Percentiles rank a stretch among this genome's conserved stretches.
Conservation (phyloP, 2,113 vertebrate genomes). For the Elephantulus edwardii region DNA sequence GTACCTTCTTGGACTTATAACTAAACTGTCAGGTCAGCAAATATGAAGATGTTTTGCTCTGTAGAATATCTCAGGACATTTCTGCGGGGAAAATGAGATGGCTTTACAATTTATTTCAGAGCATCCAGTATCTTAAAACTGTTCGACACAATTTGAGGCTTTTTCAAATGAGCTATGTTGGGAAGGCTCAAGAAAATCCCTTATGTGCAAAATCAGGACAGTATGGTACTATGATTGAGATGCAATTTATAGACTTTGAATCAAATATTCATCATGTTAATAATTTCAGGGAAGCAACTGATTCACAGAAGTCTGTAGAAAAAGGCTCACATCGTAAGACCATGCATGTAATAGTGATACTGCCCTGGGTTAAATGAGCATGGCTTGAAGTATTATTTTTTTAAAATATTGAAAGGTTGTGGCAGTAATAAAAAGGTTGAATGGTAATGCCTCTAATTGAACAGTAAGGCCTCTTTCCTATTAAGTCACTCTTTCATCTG, state of each 20-base stretch:
- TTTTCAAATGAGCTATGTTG: constrained; percentile 48
- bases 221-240: constrained; percentile 61
- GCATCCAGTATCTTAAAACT: constrained; percentile 67
- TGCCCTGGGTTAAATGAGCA: constrained; percentile 86
- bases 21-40: constrained; percentile 82
- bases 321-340: constrained; percentile 59
- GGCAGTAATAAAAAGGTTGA: constrained; percentile 91
- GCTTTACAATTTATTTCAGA: constrained; percentile 76
- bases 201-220: constrained; percentile 28
- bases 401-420: constrained; percentile 87
- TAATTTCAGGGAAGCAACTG: constrained; percentile 69
- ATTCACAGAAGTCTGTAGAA: constrained; percentile 58
- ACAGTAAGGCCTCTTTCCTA: constrained; percentile 87
- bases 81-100: constrained; percentile 45
- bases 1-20: constrained; percentile 81
- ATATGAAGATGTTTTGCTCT: constrained; percentile 74
- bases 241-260: constrained; percentile 67
- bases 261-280: constrained; percentile 69
- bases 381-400: constrained; percentile 88
- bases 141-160: constrained; percentile 67
- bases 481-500: constrained; percentile 97
- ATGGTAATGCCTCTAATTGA: constrained; percentile 90
- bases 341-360: constrained; percentile 75
- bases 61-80: constrained; percentile 69
- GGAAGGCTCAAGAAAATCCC: constrained; percentile 44